Percentiles rank a stretch among this genome's conserved stretches.
These are phyloP conservation scores for Enteromius argenteus DNA, from an alignment of 2,797 vertebrate genomes.

Conservation along the genomic window DNA sequence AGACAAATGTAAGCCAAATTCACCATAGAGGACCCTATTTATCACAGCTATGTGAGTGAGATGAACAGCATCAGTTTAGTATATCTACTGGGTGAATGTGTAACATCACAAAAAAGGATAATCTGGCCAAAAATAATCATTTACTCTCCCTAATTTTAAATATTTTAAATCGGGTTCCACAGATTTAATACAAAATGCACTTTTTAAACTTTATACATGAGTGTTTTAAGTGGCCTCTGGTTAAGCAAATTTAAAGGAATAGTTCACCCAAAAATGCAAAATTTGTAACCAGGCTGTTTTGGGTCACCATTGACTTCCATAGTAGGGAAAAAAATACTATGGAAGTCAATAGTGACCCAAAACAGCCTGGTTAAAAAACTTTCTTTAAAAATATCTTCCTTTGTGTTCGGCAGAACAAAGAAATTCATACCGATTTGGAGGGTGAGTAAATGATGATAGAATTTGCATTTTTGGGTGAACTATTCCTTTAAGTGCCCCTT, in stretches of 20 bases:
- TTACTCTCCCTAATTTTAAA: background rate
- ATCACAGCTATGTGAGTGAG: background rate
- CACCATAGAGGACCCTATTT: conserved; percentile 35
- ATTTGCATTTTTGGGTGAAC: too few species aligned
- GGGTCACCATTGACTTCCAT: too few species aligned
- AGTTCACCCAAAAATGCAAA: too few species aligned
- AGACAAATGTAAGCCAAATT: conserved; percentile 40
- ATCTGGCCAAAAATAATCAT: background rate
- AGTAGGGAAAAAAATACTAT: too few species aligned
- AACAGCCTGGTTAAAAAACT: too few species aligned
- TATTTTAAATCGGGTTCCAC: background rate
- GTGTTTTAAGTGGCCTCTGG: background rate
- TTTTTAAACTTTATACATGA: background rate
- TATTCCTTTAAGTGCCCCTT: background rate
- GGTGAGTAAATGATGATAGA: too few species aligned
- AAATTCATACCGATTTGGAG: too few species aligned
- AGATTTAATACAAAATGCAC: background rate
- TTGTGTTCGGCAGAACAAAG: too few species aligned
- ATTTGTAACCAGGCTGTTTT: too few species aligned
- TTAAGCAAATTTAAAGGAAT: background rate
- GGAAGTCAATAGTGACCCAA: too few species aligned
- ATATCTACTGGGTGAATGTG: background rate
- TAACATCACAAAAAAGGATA: background rate
- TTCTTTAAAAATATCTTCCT: too few species aligned
- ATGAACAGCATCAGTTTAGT: background rate